Base-by-base conservation (phyloP, 64 coral and sea anemone genomes). In the Pocillopora verrucosa region DNA sequence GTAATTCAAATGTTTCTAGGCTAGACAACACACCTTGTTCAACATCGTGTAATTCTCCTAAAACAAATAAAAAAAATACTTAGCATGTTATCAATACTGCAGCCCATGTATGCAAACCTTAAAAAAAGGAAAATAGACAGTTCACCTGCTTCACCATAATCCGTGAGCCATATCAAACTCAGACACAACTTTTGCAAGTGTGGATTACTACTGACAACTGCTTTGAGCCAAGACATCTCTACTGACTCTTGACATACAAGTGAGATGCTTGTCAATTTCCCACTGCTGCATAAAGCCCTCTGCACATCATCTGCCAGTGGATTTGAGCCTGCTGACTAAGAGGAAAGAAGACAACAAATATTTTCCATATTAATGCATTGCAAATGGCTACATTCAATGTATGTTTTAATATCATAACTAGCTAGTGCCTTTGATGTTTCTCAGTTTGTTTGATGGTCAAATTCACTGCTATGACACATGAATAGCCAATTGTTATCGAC, bases 261-360 rank as follows among this genome's bases (percentile, higher is more conserved):
- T 17, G 79, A 82, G 22, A 82, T 16, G 61, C 79, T 82, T 30
- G 60, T 82, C 10, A 82, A 34, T 36, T 82, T 82, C 13, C 59
- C 79, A 65, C 16, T 37, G 26, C 15, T 22, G 64, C 60, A 63
- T 10, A 82, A 26, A 10, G 59, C 60, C 61, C 30, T 30, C 60
- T 36, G 58, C 16, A 82, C 26, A 17, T 82, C 79, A 35, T 4
- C 16, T 64, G 59, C 79, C 79, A 64, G 67, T 24, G 9, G 19
- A 70, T 63, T 63, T 63, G 13, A 7, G n/a, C 22, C 20, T 70
- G 25, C 10, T 70, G 11, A 1, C 22, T 11, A 70, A 24, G 2
- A 70, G 9, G 20, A 24, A 24, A 9, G n/a, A 70, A 69, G 11
- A 70, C 11, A 10, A 24, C 0, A 10, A 69, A 15, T 63, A 9